Conservation (phyloP, 1,140 invertebrate genomes). For the Atta colombica region DNA sequence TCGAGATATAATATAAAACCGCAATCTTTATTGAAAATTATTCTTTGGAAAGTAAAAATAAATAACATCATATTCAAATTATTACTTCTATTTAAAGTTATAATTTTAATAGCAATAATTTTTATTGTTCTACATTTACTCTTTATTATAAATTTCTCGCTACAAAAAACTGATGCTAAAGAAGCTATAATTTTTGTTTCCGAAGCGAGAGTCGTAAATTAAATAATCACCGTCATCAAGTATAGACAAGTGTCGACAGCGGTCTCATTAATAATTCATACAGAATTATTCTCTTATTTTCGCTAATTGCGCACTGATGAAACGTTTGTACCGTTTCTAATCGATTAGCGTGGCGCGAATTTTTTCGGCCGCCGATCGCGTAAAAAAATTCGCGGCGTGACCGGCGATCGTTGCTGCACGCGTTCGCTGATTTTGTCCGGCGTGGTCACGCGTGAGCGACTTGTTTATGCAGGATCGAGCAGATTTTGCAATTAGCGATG, state of each 20-base stretch:
- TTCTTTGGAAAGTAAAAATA: background rate
- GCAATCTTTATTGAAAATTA: background rate
- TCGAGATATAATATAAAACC: background rate
- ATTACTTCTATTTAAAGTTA: background rate
- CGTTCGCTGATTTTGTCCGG: conserved; percentile 22
- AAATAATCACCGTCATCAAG: conserved; percentile 2
- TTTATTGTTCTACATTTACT: background rate
- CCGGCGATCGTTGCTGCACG: background rate
- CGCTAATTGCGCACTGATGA: conserved; percentile 31
- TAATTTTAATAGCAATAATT: background rate
- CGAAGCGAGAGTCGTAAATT: conserved; percentile 8
- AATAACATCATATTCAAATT: background rate
- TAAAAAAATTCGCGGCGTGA: background rate
- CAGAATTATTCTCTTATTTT: conserved; percentile 14
- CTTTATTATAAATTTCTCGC: background rate
- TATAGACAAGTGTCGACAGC: conserved; percentile 35
- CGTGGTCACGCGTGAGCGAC: conserved; percentile 58
- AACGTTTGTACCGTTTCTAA: background rate
- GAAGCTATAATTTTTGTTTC: background rate
- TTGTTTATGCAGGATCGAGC: conserved; percentile 64
- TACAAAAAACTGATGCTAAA: background rate
- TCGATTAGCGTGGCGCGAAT: conserved; percentile 13
- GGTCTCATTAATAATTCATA: conserved; percentile 48
- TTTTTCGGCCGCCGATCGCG: background rate
- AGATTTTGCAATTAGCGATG: conserved; percentile 78